Evolutionary conservation across 2,888 invertebrate species (phyloP).

Genomic region (Eupsilia transversa): DNA sequence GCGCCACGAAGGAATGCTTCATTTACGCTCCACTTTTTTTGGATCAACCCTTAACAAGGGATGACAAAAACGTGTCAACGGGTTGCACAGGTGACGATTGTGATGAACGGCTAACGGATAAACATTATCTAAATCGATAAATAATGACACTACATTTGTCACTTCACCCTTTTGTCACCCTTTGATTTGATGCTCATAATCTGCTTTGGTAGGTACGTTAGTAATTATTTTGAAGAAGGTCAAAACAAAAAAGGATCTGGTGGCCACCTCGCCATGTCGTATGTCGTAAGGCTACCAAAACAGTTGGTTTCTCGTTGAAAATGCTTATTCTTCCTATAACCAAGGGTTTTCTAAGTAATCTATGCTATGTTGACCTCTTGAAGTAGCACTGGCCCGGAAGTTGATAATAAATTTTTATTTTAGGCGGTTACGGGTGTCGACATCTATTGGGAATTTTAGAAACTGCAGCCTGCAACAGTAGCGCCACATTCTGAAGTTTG

Average conservation of each 20-base stretch:
- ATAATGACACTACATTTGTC: conserved; percentile 84
- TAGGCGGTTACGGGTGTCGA: background rate
- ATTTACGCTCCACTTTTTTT: conserved; percentile 42
- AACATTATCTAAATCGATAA: conserved; percentile 84
- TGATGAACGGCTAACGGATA: conserved; percentile 72
- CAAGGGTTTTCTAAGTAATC: too few species aligned
- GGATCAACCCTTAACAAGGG: conserved; percentile 49
- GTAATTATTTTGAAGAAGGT: conserved; percentile 6
- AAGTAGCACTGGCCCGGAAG: background rate
- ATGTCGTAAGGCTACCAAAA: background rate
- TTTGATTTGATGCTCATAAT: conserved; percentile 38
- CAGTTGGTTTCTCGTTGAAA: background rate
- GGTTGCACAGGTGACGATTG: conserved; percentile 64
- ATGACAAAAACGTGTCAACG: conserved; percentile 75
- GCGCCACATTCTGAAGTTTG: background rate
- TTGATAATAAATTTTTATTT: background rate
- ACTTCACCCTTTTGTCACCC: conserved; percentile 60
- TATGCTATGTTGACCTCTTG: background rate
- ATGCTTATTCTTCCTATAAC: background rate
- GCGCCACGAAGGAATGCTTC: conserved; percentile 29
- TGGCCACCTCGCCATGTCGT: background rate
- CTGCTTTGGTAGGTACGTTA: background rate
- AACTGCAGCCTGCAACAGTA: background rate
- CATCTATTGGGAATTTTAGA: conserved; percentile 12
- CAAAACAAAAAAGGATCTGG: background rate